phyloP scores from a whole-genome alignment of 1,140 invertebrate species.

The Pseudomyrmex cubaensis region DNA sequence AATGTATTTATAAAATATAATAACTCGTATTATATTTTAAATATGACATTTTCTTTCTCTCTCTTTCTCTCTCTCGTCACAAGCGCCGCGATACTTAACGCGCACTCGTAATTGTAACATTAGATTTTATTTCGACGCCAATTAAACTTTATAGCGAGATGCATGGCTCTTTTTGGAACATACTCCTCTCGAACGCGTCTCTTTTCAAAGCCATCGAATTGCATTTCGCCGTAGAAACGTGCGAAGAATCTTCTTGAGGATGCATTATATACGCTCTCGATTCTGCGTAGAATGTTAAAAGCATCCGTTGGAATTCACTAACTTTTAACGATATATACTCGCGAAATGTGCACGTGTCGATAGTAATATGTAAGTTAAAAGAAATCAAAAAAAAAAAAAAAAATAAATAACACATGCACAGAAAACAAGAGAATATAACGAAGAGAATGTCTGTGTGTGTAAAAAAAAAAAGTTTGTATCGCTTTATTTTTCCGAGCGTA shows the following conservation, averaged over 20 bases:
- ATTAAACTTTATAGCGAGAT: constrained; percentile 11
- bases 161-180: neutral
- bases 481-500: no score
- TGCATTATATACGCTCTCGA: constrained; percentile 44
- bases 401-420: neutral
- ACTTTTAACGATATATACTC: constrained; percentile 28
- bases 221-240: constrained; percentile 48
- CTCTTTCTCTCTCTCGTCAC: no score
- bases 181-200: neutral
- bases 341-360: neutral
- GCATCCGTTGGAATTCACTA: constrained; percentile 39
- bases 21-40: neutral
- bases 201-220: constrained; percentile 34
- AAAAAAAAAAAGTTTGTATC: no score
- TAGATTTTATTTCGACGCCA: neutral
- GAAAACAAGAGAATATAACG: no score
- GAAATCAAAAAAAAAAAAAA: constrained; percentile 2
- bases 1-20: neutral
- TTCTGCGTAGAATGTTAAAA: constrained; percentile 47
- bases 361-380: constrained; percentile 8
- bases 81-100: no score
- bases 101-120: no score
- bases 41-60: neutral
- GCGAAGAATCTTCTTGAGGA: constrained; percentile 52
- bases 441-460: no score